phyloP scores from a whole-genome alignment of 2,888 invertebrate genomes.

The Tortrix viridana region DNA sequence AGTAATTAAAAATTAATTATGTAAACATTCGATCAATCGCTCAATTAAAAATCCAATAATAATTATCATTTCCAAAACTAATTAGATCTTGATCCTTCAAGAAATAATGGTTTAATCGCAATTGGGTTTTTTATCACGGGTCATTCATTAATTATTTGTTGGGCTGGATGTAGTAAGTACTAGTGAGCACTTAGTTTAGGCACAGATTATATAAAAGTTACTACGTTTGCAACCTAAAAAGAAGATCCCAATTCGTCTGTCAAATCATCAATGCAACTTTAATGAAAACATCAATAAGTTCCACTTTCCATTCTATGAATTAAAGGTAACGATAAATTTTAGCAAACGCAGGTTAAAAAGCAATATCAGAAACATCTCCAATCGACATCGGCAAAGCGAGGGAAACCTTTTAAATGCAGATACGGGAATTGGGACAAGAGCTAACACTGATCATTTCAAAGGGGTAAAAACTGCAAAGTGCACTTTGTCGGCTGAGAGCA shows the following conservation, averaged over 20 bases:
- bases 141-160: constrained; percentile 35
- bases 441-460: constrained; percentile 22
- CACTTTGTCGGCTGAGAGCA: constrained; percentile 14
- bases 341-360: neutral
- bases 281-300: too few relatives aligned
- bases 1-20: too few relatives aligned
- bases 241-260: too few relatives aligned
- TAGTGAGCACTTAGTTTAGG: too few relatives aligned
- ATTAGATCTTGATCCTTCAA: constrained; percentile 22
- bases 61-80: constrained; percentile 14
- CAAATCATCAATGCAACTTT: too few relatives aligned
- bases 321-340: neutral
- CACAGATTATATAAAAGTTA: neutral
- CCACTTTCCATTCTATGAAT: neutral
- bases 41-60: too few relatives aligned
- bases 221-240: too few relatives aligned
- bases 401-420: constrained; percentile 28
- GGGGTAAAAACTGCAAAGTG: constrained; percentile 17
- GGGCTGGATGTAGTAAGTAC: too few relatives aligned
- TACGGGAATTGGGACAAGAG: constrained; percentile 29
- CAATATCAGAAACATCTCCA: constrained; percentile 8
- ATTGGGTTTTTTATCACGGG: constrained; percentile 26
- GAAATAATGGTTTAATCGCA: constrained; percentile 28
- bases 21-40: too few relatives aligned
- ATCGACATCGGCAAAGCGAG: constrained; percentile 20